A percentile compares a stretch with the other conserved stretches of the same genome.
These are phyloP conservation scores for Cossypha niveicapilla DNA, from an alignment of 2,797 vertebrate genomes.

Conservation along the genomic window DNA sequence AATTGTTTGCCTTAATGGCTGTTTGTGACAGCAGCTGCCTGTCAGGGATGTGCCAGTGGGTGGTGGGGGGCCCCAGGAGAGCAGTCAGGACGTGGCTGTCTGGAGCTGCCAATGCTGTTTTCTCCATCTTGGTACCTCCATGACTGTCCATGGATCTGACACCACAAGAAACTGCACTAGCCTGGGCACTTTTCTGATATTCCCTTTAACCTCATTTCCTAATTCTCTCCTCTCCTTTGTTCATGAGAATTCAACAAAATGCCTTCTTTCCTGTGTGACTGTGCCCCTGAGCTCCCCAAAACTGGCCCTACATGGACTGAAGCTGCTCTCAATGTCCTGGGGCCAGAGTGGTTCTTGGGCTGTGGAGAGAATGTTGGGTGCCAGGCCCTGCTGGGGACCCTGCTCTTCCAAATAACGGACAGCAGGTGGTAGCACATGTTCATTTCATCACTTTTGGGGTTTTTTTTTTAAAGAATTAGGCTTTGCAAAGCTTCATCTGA, in stretches of 20 bases:
- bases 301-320: not conserved
- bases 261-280: not conserved
- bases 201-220: not conserved
- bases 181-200: not conserved
- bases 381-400: not conserved
- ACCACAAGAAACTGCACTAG: not conserved
- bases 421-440: slow-evolving; percentile 60
- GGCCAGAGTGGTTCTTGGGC: not conserved
- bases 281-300: not conserved
- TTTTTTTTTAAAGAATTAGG: not conserved
- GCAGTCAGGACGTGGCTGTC: accelerated
- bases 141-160: accelerated
- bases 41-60: not conserved
- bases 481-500: not conserved
- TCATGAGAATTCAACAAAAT: not conserved
- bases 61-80: not conserved
- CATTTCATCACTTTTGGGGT: not conserved
- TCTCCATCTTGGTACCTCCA: not conserved
- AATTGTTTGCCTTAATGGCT: not conserved
- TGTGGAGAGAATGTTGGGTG: accelerated
- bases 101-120: not conserved
- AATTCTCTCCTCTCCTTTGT: not conserved
- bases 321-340: not conserved
- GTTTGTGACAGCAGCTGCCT: not conserved
- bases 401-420: slow-evolving; percentile 25